Conservation (phyloP, 2,888 invertebrate species). For the Papilio gigon region DNA sequence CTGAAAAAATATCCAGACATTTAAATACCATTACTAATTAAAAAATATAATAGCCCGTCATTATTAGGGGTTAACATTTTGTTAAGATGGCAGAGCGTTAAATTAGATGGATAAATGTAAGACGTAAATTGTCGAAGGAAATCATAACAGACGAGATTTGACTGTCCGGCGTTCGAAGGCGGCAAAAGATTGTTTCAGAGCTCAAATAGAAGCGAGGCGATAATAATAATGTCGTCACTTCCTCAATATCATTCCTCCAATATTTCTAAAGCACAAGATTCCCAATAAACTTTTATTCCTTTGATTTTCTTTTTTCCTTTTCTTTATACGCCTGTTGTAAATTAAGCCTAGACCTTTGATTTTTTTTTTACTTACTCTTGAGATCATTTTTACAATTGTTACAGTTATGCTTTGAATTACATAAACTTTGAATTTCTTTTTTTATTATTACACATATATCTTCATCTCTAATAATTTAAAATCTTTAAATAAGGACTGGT, state of each 20-base stretch:
- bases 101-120: conserved; percentile 30
- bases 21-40: too few relatives aligned
- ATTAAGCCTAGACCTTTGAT: conserved; percentile 7
- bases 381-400: too few relatives aligned
- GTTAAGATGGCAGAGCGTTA: conserved; percentile 20
- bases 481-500: too few relatives aligned
- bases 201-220: conserved; percentile 69
- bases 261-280: conserved; percentile 67
- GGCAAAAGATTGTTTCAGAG: conserved; percentile 72
- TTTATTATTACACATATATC: too few relatives aligned
- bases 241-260: conserved; percentile 78
- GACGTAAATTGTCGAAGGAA: conserved; percentile 59
- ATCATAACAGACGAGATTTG: conserved; percentile 71
- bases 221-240: conserved; percentile 80
- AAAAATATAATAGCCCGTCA: too few relatives aligned
- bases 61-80: too few relatives aligned
- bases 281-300: conserved; percentile 66
- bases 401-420: too few relatives aligned
- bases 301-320: conserved; percentile 50
- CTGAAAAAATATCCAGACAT: too few relatives aligned
- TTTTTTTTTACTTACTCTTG: background rate
- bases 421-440: too few relatives aligned
- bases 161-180: conserved; percentile 67
- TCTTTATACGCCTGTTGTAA: background rate
- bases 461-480: too few relatives aligned